Percentiles rank a stretch among this genome's conserved stretches.
phyloP scores from a whole-genome alignment of 2,888 invertebrate genomes.

The Diaphora mendica region DNA sequence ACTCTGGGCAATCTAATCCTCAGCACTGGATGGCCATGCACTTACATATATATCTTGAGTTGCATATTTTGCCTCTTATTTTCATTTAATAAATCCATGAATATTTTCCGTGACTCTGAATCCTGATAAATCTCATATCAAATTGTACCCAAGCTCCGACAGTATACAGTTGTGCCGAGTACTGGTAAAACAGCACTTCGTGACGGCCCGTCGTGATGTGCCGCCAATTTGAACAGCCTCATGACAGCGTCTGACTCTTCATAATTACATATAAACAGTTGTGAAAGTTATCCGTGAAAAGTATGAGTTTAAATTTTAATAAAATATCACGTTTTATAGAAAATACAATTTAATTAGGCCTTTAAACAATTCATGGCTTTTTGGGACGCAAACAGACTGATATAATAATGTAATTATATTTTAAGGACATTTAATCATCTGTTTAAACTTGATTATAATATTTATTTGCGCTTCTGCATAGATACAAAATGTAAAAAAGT shows the following conservation, averaged over 20 bases:
- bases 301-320: neutral
- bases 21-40: no score
- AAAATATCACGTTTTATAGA: neutral
- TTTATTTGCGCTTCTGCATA: no score
- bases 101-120: constrained; percentile 5
- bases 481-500: no score
- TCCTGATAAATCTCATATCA: constrained; percentile 7
- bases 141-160: constrained; percentile 15
- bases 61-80: neutral
- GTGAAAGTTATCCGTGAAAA: constrained; percentile 12
- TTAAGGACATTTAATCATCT: neutral
- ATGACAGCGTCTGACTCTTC: constrained; percentile 50
- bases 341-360: neutral
- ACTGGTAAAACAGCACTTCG: constrained; percentile 38
- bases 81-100: neutral
- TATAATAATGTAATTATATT: neutral
- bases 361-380: neutral
- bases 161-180: neutral
- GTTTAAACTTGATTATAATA: no score
- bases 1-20: no score
- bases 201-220: constrained; percentile 53
- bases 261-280: constrained; percentile 43
- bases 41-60: no score
- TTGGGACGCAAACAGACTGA: no score
- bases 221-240: constrained; percentile 51